Evolutionary conservation across 2,888 invertebrate species (phyloP), one percentile per base, ranked within the genome.

Genomic region (Seira sanloemensis): DNA sequence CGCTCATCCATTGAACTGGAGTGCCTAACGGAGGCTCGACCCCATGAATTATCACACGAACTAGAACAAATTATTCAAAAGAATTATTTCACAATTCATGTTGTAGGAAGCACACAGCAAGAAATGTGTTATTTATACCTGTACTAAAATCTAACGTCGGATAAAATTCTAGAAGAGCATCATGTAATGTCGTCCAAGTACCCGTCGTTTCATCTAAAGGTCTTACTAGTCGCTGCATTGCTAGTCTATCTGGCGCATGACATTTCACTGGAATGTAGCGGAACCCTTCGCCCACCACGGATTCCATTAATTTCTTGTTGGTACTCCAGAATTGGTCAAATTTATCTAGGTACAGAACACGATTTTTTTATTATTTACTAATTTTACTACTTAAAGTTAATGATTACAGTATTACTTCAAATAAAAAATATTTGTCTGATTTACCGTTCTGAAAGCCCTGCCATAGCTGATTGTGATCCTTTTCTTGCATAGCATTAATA

Each of bases 321-420:
- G 99, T 96, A 1, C 97, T 95, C 99, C 99, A 99, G 91, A 99
- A 99, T 91, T 98, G 98, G 91, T 99, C 99, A 92, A 99, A 99
- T 92, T 97, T 98, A 91, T 98, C 97, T 96, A 92, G 68, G n/a
- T n/a, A n/a, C n/a, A n/a, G n/a, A n/a, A n/a, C n/a, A n/a, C n/a
- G n/a, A n/a, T n/a, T n/a, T n/a, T n/a, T n/a, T n/a, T n/a, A n/a
- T n/a, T n/a, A n/a, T n/a, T n/a, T n/a, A n/a, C n/a, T n/a, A n/a
- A n/a, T n/a, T n/a, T n/a, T n/a, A n/a, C n/a, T n/a, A n/a, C n/a
- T n/a, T n/a, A n/a, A n/a, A n/a, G n/a, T n/a, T n/a, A n/a, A n/a
- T n/a, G n/a, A n/a, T n/a, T n/a, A n/a, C n/a, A n/a, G n/a, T n/a
- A n/a, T n/a, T n/a, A n/a, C 12, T 21, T 19, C 21, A 24, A 23